Evolutionary conservation across 2,113 vertebrate genomes (phyloP).

Genomic region (Mesocricetus auratus): DNA sequence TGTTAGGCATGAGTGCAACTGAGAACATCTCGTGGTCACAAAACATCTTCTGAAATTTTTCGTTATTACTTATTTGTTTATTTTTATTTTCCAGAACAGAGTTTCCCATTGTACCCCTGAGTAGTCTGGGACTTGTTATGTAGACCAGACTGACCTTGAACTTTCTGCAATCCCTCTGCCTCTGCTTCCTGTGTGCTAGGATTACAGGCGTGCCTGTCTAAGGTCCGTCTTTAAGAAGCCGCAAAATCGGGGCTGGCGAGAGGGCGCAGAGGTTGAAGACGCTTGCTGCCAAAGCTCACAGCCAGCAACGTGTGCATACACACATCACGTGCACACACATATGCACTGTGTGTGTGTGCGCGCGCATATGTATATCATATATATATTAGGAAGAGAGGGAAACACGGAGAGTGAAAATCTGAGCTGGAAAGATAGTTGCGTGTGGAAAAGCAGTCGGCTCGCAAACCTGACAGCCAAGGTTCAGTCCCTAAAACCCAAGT

Average conservation of each 20-base stretch:
- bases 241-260: background rate
- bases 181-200: background rate
- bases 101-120: background rate
- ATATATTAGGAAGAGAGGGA: background rate
- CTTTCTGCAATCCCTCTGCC: background rate
- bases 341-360: no score
- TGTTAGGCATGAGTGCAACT: background rate
- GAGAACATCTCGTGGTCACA: background rate
- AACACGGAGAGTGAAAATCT: background rate
- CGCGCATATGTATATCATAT: background rate
- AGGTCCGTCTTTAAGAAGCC: background rate
- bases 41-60: background rate
- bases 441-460: background rate
- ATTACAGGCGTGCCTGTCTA: background rate
- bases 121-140: background rate
- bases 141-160: background rate
- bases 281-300: background rate
- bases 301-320: background rate
- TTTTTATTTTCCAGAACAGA: background rate
- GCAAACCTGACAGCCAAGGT: background rate
- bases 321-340: background rate
- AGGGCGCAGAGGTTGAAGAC: background rate
- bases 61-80: background rate
- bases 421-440: background rate
- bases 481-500: background rate